Evolutionary conservation across 2,797 vertebrate genomes (phyloP), one percentile per base, ranked within the genome.

Genomic region (Poeciliopsis presidionis): DNA sequence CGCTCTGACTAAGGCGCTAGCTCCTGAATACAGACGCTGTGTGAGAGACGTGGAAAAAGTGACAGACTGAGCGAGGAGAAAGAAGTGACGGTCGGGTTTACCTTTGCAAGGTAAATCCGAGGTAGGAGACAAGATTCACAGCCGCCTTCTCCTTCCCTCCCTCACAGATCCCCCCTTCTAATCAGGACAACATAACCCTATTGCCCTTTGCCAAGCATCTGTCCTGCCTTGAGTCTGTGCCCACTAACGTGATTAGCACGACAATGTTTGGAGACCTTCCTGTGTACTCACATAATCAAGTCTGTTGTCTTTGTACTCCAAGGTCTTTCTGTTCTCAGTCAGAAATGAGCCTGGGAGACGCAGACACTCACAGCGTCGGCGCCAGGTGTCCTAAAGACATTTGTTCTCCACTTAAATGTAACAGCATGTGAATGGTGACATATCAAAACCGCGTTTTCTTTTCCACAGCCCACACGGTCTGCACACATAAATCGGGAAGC

Each of bases 181-280:
- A 94, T 93, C 91, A 93, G 90, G 91, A 93, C 88, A 94, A 88
- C 74, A 87, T 91, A 91, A 94, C 93, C 92, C 89, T 75, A 89
- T 92, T 90, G 93, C 91, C 94, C 93, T 94, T 91, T 90, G 78
- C 86, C 87, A 85, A 82, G 87, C 91, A 93, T 93, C 91, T 91
- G 92, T 92, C 94, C 91, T 81, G 92, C 91, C 91, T 91, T 75
- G 85, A 89, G 87, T 91, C 90, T 80, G 81, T 81, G 85, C 87
- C 89, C 86, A 81, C 92, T 94, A 94, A 95, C 87, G 86, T 92
- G 92, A 95, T 95, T 94, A 95, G 92, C 90, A 89, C 88, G 81
- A 87, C 91, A 88, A 90, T 89, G 92, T 86, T 87, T 78, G 89
- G 87, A 92, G 90, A 91, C 90, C 91, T 92, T 93, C 91, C 84